Evolutionary conservation across 2,113 vertebrate genomes (phyloP).

Genomic region (Danionella cerebrum): DNA sequence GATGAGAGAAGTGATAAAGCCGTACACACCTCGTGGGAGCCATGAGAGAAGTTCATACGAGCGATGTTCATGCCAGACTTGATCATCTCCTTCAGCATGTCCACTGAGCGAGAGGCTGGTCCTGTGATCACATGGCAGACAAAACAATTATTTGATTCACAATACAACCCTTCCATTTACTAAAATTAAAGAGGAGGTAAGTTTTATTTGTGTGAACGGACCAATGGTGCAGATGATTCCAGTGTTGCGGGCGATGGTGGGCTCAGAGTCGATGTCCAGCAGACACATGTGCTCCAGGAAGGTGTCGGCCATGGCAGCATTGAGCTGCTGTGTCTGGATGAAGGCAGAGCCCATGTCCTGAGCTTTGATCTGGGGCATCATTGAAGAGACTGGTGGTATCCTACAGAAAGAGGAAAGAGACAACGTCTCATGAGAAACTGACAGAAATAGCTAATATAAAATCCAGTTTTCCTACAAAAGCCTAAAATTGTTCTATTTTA

Average conservation of each 20-base stretch:
- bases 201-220: no score
- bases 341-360: conserved; percentile 80
- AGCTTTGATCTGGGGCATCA: conserved; percentile 65
- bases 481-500: no score
- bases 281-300: conserved; percentile 97
- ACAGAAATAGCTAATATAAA: no score
- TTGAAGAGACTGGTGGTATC: conserved; percentile 31
- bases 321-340: conserved; percentile 94
- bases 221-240: conserved; percentile 98
- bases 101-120: conserved; percentile 86
- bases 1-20: not conserved
- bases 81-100: conserved; percentile 93
- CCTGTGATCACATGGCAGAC: conserved; percentile 57
- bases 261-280: conserved; percentile 90
- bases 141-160: no score
- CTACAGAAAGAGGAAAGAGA: conserved; percentile 34
- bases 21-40: conserved; percentile 80
- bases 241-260: conserved; percentile 89
- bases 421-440: no score
- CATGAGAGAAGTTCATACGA: conserved; percentile 95
- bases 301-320: conserved; percentile 90
- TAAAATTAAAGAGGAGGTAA: no score
- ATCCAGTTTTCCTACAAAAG: no score
- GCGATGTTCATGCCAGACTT: conserved; percentile 98
- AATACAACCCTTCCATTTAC: no score